Conservation (phyloP, 2,888 invertebrate species). For the Leuctra nigra region DNA sequence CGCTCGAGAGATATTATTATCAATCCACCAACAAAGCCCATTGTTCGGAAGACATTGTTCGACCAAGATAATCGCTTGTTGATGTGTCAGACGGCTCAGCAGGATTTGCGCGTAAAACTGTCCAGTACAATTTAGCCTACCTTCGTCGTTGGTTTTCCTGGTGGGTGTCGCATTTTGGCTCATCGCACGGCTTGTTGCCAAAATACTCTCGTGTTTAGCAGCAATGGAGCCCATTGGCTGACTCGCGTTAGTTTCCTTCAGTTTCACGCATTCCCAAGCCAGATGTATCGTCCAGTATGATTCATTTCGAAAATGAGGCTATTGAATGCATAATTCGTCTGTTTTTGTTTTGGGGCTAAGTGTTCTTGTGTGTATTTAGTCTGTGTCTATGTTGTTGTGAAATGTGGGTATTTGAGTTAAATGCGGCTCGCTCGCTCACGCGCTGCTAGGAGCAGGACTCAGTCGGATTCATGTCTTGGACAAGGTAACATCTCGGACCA, state of each 20-base stretch:
- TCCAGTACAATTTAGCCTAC: too few relatives aligned
- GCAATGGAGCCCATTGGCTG: background rate
- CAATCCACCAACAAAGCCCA: too few relatives aligned
- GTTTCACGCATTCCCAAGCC: too few relatives aligned
- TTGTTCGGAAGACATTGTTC: too few relatives aligned
- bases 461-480: background rate
- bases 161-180: conserved; percentile 17
- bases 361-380: background rate
- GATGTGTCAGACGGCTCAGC: too few relatives aligned
- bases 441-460: background rate
- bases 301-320: background rate
- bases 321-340: background rate
- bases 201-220: conserved; percentile 11
- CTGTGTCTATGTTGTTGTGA: background rate
- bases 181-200: conserved; percentile 10
- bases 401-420: conserved; percentile 9
- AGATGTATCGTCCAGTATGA: too few relatives aligned
- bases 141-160: background rate
- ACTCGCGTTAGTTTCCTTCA: too few relatives aligned
- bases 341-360: too few relatives aligned
- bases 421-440: background rate
- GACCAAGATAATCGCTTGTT: too few relatives aligned
- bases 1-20: too few relatives aligned
- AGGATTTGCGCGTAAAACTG: too few relatives aligned
- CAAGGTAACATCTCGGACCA: background rate